phyloP scores from a whole-genome alignment of 2,797 vertebrate species.

The Alcedo quadribrachys region DNA sequence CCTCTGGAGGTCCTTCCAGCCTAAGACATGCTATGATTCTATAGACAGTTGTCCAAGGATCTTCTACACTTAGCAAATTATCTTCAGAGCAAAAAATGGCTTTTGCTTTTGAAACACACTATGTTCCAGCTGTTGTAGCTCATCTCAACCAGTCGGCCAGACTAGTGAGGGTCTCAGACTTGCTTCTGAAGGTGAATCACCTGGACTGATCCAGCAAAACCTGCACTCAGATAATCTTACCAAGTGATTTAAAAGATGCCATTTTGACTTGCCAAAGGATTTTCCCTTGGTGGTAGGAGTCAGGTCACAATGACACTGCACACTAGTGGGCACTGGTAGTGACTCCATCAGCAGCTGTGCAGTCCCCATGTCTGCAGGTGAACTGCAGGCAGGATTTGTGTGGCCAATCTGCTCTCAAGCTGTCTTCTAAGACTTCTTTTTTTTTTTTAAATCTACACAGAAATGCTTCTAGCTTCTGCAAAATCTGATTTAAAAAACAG shows the following conservation, averaged over 20 bases:
- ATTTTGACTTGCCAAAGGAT: not conserved
- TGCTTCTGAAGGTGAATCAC: not conserved
- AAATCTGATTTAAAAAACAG: not conserved
- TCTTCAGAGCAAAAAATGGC: not conserved
- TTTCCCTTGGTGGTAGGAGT: not conserved
- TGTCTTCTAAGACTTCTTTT: not conserved
- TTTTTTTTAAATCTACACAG: not conserved
- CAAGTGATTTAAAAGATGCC: not conserved
- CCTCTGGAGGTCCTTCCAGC: no score
- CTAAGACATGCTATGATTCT: no score
- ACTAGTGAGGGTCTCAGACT: not conserved
- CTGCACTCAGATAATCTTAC: not conserved
- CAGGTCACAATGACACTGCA: not conserved
- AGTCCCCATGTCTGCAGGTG: not conserved
- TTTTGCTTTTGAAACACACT: not conserved
- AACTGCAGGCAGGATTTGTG: not conserved
- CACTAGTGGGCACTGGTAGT: not conserved
- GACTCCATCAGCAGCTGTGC: not conserved
- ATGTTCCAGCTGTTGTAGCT: not conserved
- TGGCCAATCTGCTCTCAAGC: not conserved
- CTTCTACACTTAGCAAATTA: not conserved
- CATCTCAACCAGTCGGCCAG: not conserved
- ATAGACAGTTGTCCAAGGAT: not conserved
- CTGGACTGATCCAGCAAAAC: not conserved
- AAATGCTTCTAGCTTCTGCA: constrained; percentile 3